phyloP scores from a whole-genome alignment of 2,797 vertebrate species.

The Hippocampus kuda region DNA sequence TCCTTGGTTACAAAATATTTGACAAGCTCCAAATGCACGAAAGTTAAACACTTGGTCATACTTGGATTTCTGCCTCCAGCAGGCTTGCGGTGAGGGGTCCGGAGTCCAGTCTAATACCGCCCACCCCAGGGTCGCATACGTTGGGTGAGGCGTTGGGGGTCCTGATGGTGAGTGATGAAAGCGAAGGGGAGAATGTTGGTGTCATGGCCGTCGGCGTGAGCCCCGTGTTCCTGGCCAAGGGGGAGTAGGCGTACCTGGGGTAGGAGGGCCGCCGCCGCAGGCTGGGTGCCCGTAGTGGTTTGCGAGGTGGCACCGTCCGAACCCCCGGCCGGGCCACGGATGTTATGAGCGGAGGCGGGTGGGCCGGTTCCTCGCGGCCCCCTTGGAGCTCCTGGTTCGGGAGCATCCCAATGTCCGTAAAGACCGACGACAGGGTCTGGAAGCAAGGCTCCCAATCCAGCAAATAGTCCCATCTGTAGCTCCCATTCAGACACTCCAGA shows the following conservation, averaged over 20 bases:
- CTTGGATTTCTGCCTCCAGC: constrained; percentile 70
- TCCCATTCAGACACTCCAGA: constrained; percentile 54
- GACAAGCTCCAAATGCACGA: background rate
- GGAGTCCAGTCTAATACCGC: constrained; percentile 54
- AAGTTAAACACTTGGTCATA: constrained; percentile 48
- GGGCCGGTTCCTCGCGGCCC: constrained; percentile 52
- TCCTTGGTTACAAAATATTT: too few relatives aligned
- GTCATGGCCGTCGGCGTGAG: constrained; percentile 73
- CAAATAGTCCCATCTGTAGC: constrained; percentile 69
- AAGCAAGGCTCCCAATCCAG: constrained; percentile 80
- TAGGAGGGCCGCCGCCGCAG: constrained; percentile 54
- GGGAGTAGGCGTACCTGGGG: constrained; percentile 64
- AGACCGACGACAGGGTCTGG: constrained; percentile 77
- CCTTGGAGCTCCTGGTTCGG: constrained; percentile 72
- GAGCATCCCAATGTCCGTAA: constrained; percentile 80
- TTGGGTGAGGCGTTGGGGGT: constrained; percentile 71
- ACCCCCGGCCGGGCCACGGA: constrained; percentile 80
- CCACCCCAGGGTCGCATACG: constrained; percentile 59
- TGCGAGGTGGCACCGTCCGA: constrained; percentile 73
- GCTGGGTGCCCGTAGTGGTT: constrained; percentile 52
- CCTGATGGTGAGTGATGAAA: constrained; percentile 72
- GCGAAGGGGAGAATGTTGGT: constrained; percentile 77
- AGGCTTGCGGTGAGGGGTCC: constrained; percentile 59
- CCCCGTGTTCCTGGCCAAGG: constrained; percentile 59
- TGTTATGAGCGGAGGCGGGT: constrained; percentile 81